Percentiles rank a stretch among this genome's conserved stretches.
phyloP scores from a whole-genome alignment of 2,797 vertebrate genomes.

The Thalassophryne amazonica region DNA sequence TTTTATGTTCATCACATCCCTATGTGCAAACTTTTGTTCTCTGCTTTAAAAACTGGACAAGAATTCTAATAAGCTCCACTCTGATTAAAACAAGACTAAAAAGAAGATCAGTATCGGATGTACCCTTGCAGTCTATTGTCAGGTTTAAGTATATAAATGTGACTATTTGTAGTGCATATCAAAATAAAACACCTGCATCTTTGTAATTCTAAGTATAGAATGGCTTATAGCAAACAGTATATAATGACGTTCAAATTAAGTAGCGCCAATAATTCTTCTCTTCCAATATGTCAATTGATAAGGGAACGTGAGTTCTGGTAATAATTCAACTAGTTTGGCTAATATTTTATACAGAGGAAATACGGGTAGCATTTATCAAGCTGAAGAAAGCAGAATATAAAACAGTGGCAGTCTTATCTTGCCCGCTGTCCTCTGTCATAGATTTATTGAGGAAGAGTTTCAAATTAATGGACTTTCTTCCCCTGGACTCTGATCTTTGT shows the following conservation, averaged over 20 bases:
- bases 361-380: slow-evolving; percentile 62
- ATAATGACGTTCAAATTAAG: too few species aligned
- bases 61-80: too few species aligned
- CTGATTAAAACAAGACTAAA: too few species aligned
- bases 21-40: too few species aligned
- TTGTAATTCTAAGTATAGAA: slow-evolving; percentile 18
- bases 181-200: too few species aligned
- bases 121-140: neutral
- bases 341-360: slow-evolving; percentile 56
- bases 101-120: too few species aligned
- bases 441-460: slow-evolving; percentile 65
- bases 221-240: too few species aligned
- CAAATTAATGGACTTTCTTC: slow-evolving; percentile 48
- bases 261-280: slow-evolving; percentile 28
- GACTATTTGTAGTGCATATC: too few species aligned
- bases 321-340: slow-evolving; percentile 48
- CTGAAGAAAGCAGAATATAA: slow-evolving; percentile 66
- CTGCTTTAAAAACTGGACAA: too few species aligned
- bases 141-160: neutral
- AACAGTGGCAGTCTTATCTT: slow-evolving; percentile 59
- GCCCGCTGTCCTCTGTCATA: slow-evolving; percentile 51
- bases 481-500: slow-evolving; percentile 39
- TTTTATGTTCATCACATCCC: too few species aligned
- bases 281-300: slow-evolving; percentile 53
- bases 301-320: slow-evolving; percentile 60